A percentile compares a stretch with the other conserved stretches of the same genome.
Evolutionary conservation across 2,888 invertebrate genomes (phyloP).

Genomic region (Atrina japonica): DNA sequence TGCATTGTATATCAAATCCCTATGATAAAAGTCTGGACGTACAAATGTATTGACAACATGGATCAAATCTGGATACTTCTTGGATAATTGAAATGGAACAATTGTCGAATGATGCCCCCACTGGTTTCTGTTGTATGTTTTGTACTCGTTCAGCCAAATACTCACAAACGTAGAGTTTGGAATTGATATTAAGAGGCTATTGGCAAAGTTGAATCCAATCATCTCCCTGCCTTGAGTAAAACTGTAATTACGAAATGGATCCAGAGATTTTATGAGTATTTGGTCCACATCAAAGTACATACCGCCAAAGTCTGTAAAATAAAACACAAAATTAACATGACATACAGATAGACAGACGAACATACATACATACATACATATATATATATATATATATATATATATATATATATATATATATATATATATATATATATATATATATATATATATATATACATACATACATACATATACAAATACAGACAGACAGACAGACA

Average conservation of each 20-base stretch:
- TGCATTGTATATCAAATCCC: slow-evolving; percentile 27
- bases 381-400: too few relatives aligned
- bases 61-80: slow-evolving; percentile 34
- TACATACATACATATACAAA: too few relatives aligned
- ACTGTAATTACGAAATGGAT: slow-evolving; percentile 30
- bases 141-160: slow-evolving; percentile 31
- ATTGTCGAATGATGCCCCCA: slow-evolving; percentile 41
- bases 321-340: too few relatives aligned
- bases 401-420: too few relatives aligned
- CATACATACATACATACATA: too few relatives aligned
- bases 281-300: slow-evolving; percentile 77
- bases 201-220: slow-evolving; percentile 27
- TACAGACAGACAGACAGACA: too few relatives aligned
- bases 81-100: slow-evolving; percentile 34
- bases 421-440: too few relatives aligned
- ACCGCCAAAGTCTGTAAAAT: slow-evolving; percentile 71
- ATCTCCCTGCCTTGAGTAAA: slow-evolving; percentile 37
- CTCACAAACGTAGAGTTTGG: slow-evolving; percentile 33
- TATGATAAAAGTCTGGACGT: slow-evolving; percentile 31
- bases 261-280: slow-evolving; percentile 62
- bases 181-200: slow-evolving; percentile 34
- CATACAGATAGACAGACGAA: too few relatives aligned
- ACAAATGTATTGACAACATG: slow-evolving; percentile 45
- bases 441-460: too few relatives aligned
- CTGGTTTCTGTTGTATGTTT: slow-evolving; percentile 19